phyloP scores from a whole-genome alignment of 2,888 invertebrate species.

The Drosophila anceps region DNA sequence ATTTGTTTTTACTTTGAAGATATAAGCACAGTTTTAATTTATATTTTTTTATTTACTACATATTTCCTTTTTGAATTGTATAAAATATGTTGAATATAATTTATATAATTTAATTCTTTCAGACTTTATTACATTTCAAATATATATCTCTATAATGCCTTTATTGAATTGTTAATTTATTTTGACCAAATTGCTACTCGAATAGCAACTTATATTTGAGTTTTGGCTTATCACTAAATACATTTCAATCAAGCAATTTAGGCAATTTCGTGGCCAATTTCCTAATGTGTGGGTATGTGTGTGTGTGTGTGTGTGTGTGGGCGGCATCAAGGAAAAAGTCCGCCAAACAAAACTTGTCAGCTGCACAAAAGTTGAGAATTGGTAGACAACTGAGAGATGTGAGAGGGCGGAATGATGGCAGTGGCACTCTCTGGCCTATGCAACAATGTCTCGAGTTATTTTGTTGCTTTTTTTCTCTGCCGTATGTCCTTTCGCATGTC shows the following conservation, averaged over 20 bases:
- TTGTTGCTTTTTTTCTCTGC: constrained; percentile 13
- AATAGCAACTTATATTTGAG: background rate
- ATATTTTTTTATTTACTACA: too few relatives aligned
- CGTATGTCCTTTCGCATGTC: constrained; percentile 38
- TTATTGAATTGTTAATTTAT: background rate
- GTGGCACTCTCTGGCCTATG: constrained; percentile 28
- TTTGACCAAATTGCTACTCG: background rate
- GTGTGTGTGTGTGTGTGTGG: constrained; percentile 9
- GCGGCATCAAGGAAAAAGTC: constrained; percentile 16
- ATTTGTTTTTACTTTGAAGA: too few relatives aligned
- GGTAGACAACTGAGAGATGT: constrained; percentile 2
- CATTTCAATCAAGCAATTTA: constrained; percentile 41
- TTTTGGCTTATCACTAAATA: constrained; percentile 36
- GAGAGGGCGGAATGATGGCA: constrained; percentile 2
- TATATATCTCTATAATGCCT: background rate
- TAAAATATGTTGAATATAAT: too few relatives aligned
- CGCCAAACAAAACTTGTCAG: constrained; percentile 66
- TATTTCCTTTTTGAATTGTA: too few relatives aligned
- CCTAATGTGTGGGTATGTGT: constrained; percentile 4
- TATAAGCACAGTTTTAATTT: too few relatives aligned
- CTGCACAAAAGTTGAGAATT: constrained; percentile 51
- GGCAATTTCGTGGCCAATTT: constrained; percentile 26
- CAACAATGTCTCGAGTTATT: constrained; percentile 63
- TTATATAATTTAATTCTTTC: too few relatives aligned
- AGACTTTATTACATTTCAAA: background rate